A percentile compares a stretch with the other conserved stretches of the same genome.
phyloP scores from a whole-genome alignment of 2,888 invertebrate genomes.

The Drosophila eohydei region DNA sequence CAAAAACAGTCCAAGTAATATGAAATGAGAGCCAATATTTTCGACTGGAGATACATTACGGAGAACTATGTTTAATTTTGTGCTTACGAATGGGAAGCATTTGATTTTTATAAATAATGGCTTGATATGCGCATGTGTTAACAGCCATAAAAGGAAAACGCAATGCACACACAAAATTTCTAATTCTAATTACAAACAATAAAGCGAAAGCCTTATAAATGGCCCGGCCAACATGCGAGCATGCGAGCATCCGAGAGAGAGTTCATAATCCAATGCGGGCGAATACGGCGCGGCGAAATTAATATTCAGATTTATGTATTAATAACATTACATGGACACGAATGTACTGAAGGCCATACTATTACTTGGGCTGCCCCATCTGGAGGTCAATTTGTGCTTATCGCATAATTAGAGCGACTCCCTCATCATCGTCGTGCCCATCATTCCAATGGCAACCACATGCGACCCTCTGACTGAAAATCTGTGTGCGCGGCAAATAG shows the following conservation, averaged over 20 bases:
- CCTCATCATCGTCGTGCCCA: constrained; percentile 9
- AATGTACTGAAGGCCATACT: not conserved
- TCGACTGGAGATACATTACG: constrained; percentile 16
- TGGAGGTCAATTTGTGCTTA: constrained; percentile 77
- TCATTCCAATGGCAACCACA: constrained; percentile 47
- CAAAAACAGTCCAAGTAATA: constrained; percentile 46
- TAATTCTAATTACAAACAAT: constrained; percentile 77
- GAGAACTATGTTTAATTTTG: constrained; percentile 67
- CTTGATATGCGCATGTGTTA: constrained; percentile 49
- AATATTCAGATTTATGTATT: constrained; percentile 81
- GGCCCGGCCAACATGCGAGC: constrained; percentile 25
- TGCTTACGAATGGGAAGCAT: constrained; percentile 56
- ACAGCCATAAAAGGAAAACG: constrained; percentile 47
- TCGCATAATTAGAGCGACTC: constrained; percentile 71
- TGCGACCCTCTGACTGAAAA: constrained; percentile 49
- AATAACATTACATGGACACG: constrained; percentile 64
- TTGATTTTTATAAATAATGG: constrained; percentile 51
- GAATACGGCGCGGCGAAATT: constrained; percentile 55
- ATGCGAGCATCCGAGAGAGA: constrained; percentile 30
- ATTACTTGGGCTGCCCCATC: constrained; percentile 13
- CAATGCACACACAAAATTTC: constrained; percentile 73
- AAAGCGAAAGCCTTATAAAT: constrained; percentile 68
- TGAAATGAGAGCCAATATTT: constrained; percentile 55
- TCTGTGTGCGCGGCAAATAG: constrained; percentile 61
- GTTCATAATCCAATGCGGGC: constrained; percentile 72